These are phyloP conservation scores for Sylvia borin DNA, from an alignment of 2,797 vertebrate species.

Conservation along the genomic window DNA sequence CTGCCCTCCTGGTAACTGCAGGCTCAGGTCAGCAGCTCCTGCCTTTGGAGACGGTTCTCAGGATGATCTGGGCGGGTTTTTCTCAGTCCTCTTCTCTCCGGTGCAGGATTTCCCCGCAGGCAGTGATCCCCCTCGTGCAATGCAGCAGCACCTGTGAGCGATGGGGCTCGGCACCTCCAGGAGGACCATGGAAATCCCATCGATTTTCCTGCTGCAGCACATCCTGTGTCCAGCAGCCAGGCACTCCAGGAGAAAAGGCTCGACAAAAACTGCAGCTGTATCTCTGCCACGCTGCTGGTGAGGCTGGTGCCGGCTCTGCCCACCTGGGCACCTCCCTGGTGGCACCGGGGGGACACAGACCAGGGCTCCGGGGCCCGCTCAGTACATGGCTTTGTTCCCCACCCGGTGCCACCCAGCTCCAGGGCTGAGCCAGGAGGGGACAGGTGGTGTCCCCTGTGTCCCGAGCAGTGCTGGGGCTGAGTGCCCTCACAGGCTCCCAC, in stretches of 20 bases:
- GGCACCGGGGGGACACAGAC: no score
- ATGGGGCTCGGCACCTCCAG: background rate
- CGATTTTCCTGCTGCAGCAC: constrained; percentile 43
- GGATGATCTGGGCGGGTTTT: background rate
- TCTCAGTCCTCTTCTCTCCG: rapidly evolving
- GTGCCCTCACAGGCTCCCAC: background rate
- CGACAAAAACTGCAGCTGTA: background rate
- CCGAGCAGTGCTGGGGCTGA: background rate
- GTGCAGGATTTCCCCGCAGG: background rate
- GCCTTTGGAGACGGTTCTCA: background rate
- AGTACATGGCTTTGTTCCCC: no score
- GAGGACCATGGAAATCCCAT: background rate
- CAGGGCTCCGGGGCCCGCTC: no score
- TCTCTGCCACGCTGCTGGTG: rapidly evolving
- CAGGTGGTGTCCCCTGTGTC: rapidly evolving
- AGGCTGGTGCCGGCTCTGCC: background rate
- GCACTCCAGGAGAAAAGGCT: background rate
- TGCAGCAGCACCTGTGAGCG: background rate
- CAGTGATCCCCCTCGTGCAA: background rate
- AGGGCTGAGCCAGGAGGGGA: rapidly evolving
- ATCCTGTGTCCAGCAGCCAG: background rate
- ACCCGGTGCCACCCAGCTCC: background rate
- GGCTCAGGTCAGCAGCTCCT: background rate
- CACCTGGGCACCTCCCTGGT: rapidly evolving
- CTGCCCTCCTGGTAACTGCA: background rate